Conservation (phyloP, 2,888 invertebrate species). For the Rhamnusium bicolor region DNA sequence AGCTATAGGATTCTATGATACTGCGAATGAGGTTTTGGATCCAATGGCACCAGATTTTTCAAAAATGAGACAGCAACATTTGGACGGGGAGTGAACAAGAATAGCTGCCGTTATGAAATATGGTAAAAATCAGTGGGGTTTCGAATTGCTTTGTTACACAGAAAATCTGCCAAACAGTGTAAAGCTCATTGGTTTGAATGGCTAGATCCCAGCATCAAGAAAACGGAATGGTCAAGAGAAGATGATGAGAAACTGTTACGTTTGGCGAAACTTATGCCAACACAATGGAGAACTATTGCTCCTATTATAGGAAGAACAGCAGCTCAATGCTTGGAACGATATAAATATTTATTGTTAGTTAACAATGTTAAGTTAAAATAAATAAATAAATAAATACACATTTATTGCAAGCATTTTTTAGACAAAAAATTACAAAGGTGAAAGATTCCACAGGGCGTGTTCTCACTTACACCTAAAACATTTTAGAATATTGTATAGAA, state of each 20-base stretch:
- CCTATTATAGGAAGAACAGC: constrained; percentile 99
- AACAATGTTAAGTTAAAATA: background rate
- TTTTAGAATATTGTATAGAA: too few relatives aligned
- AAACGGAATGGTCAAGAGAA: constrained; percentile 99
- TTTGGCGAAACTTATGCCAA: constrained; percentile 98
- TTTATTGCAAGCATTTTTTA: too few relatives aligned
- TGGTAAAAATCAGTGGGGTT: constrained; percentile 99
- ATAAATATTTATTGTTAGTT: constrained; percentile 93
- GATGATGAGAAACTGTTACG: constrained; percentile 99
- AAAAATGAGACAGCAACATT: constrained; percentile 90
- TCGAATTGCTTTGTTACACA: constrained; percentile 97
- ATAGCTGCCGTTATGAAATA: constrained; percentile 99
- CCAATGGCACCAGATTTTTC: constrained; percentile 93
- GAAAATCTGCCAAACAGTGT: constrained; percentile 99
- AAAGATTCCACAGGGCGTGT: too few relatives aligned
- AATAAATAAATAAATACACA: too few relatives aligned
- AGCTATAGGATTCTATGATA: constrained; percentile 95
- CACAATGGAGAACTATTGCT: constrained; percentile 99
- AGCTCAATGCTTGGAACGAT: constrained; percentile 98
- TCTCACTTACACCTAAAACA: too few relatives aligned
- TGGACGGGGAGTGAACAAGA: constrained; percentile 95
- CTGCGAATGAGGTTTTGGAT: constrained; percentile 89
- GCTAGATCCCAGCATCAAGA: constrained; percentile 99
- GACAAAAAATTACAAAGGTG: too few relatives aligned
- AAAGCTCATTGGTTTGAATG: constrained; percentile 99